A percentile compares a stretch with the other conserved stretches of the same genome.
phyloP scores from a whole-genome alignment of 2,797 vertebrate genomes.

The Molossus molossus region DNA sequence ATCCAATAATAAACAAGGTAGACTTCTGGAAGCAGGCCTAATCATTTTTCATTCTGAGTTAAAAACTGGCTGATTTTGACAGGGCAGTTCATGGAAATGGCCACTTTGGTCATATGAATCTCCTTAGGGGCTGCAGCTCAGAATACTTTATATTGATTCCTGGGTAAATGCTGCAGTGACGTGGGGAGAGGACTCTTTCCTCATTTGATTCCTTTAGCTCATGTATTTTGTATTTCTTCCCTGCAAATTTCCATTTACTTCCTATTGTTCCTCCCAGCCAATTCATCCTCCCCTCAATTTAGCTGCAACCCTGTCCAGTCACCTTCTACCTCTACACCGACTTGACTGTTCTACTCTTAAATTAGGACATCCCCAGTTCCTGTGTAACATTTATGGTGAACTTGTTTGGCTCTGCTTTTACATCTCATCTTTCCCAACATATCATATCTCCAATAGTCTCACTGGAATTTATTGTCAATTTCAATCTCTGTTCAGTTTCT shows the following conservation, averaged over 20 bases:
- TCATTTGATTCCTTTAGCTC: not conserved
- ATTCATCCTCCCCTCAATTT: not conserved
- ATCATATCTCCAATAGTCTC: not conserved
- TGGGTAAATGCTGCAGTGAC: not conserved
- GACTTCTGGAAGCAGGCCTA: constrained; percentile 24
- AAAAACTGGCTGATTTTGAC: constrained; percentile 10
- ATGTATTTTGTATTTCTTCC: not conserved
- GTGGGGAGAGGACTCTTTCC: not conserved
- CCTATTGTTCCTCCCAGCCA: not conserved
- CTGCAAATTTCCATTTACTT: not conserved
- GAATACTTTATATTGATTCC: not conserved
- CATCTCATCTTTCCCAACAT: not conserved
- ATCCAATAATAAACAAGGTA: not conserved
- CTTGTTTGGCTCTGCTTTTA: not conserved
- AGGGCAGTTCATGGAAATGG: not conserved
- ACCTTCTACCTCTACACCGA: not conserved
- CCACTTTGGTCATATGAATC: not conserved
- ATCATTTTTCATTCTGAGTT: constrained; percentile 18
- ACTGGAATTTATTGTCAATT: not conserved
- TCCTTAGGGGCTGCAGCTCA: not conserved
- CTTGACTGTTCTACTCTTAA: not conserved
- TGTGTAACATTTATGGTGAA: not conserved
- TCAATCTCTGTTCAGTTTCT: constrained; percentile 34
- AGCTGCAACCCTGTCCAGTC: not conserved
- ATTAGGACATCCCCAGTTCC: not conserved